Percentiles rank a stretch among this genome's conserved stretches.
Evolutionary conservation across 2,888 invertebrate genomes (phyloP).

Genomic region (Rhyacophila evoluta): DNA sequence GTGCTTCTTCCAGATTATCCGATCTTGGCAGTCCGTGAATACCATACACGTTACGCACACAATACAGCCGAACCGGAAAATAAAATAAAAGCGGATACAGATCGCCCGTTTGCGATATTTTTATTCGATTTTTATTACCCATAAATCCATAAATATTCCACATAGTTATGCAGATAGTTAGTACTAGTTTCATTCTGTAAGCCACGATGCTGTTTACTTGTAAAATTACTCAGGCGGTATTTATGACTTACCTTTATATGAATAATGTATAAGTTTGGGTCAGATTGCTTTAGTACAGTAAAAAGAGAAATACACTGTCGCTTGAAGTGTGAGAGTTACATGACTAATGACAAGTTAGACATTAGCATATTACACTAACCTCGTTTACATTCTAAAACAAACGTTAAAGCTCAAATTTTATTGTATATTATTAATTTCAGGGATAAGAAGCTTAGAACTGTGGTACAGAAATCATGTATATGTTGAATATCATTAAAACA

Average conservation of each 20-base stretch:
- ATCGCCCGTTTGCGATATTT: constrained; percentile 11
- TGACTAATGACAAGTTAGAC: not conserved
- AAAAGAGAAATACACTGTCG: not conserved
- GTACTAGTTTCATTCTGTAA: not conserved
- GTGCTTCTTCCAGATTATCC: not conserved
- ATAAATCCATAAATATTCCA: constrained; percentile 11
- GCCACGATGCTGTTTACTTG: not conserved
- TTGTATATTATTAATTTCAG: too few relatives aligned
- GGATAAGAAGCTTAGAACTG: too few relatives aligned
- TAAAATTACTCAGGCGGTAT: constrained; percentile 1
- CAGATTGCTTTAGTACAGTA: not conserved
- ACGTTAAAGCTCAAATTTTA: too few relatives aligned
- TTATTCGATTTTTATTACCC: constrained; percentile 25
- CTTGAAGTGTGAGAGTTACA: not conserved
- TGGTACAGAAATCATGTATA: too few relatives aligned
- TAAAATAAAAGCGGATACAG: constrained; percentile 21
- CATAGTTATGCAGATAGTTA: constrained; percentile 25
- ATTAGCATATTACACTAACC: not conserved
- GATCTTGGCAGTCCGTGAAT: constrained; percentile 16
- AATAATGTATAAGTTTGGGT: constrained; percentile 5
- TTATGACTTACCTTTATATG: constrained; percentile 1
- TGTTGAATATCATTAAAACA: too few relatives aligned
- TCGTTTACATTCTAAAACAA: not conserved
- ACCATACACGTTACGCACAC: constrained; percentile 3
- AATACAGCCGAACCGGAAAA: constrained; percentile 6